Base-by-base conservation (phyloP, 2,797 vertebrate genomes). In the Gymnocypris eckloni region DNA sequence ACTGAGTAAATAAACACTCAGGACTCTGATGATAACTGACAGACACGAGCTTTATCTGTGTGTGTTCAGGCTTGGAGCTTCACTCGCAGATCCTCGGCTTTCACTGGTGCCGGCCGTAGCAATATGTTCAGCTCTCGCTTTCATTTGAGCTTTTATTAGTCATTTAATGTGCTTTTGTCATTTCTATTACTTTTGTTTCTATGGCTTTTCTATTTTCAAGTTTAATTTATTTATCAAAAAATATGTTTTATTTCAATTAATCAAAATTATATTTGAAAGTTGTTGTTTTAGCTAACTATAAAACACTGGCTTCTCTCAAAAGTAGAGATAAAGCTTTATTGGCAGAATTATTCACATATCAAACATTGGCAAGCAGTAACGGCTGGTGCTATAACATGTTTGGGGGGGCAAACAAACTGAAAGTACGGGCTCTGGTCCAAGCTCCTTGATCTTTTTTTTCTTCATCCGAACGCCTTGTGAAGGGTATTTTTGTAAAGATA, bases 1-100 rank as follows among this genome's bases (percentile, higher is more conserved):
- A 4, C 25, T 54, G 37, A 59, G 81, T 89, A 85, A 89, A 88
- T 43, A 43, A 43, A 87, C 84, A 82, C 70, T 28, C 78, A 67
- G 88, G 86, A 16, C 37, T 82, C 39, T 69, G 50, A 67, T 70
- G 70, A 85, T 80, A 86, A 28, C 50, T 56, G 41, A 73, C 12
- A 81, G n/a, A 28, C 11, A 13, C 2, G 4, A 64, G 59, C 59
- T 12, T 28, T 79, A 64, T 48, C 45, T 56, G 83, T 16, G 48
- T 15, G 64, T 79, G 48, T 64, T 64, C 28, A 66, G 61, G 13
- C 33, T 33, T 28, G 16, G 10, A 12, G n/a, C 4, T 64, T 64
- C 61, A 6, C 61, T 28, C 61, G 6, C 25, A 28, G 61, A 28
- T 2, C 61, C 13, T 64, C 12, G 12, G 59, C 59, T 61, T 61